Percentiles rank a stretch among this genome's conserved stretches.
Evolutionary conservation across 1,140 invertebrate genomes (phyloP).

Genomic region (Halesus radiatus): DNA sequence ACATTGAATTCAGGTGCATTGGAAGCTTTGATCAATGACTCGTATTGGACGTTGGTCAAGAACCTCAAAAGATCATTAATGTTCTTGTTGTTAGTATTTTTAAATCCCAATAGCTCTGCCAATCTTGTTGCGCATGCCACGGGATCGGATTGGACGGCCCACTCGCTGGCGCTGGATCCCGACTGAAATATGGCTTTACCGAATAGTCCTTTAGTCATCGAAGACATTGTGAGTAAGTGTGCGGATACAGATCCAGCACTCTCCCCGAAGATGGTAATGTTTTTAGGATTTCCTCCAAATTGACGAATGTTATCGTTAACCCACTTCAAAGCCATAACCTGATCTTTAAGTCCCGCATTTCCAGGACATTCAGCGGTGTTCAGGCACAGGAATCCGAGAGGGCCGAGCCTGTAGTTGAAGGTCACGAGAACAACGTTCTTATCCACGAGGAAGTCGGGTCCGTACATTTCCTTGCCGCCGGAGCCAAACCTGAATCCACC

Average conservation of each 20-base stretch:
- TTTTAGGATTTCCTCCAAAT: conserved; percentile 79
- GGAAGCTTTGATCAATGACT: conserved; percentile 57
- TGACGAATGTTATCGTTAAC: conserved; percentile 75
- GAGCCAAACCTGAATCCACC: conserved; percentile 74
- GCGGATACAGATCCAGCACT: conserved; percentile 73
- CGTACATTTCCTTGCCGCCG: conserved; percentile 62
- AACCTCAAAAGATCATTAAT: conserved; percentile 62
- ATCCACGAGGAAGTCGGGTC: conserved; percentile 70
- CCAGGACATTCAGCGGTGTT: conserved; percentile 76
- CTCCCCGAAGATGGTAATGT: conserved; percentile 78
- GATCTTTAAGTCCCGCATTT: conserved; percentile 81
- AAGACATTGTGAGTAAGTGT: conserved; percentile 58
- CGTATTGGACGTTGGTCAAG: conserved; percentile 47
- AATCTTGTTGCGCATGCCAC: conserved; percentile 69
- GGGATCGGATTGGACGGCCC: conserved; percentile 70
- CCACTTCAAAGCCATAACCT: conserved; percentile 77
- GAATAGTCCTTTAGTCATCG: conserved; percentile 58
- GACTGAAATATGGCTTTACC: conserved; percentile 65
- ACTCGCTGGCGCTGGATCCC: conserved; percentile 73
- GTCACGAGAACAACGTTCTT: conserved; percentile 73
- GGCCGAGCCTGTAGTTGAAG: conserved; percentile 75
- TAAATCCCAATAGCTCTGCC: conserved; percentile 69
- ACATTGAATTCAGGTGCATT: conserved; percentile 56
- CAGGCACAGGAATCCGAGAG: conserved; percentile 78
- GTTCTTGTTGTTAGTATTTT: conserved; percentile 59